Percentiles rank a stretch among this genome's conserved stretches.
Conservation (phyloP, 2,888 invertebrate species). For the Troglohyphantes excavatus region DNA sequence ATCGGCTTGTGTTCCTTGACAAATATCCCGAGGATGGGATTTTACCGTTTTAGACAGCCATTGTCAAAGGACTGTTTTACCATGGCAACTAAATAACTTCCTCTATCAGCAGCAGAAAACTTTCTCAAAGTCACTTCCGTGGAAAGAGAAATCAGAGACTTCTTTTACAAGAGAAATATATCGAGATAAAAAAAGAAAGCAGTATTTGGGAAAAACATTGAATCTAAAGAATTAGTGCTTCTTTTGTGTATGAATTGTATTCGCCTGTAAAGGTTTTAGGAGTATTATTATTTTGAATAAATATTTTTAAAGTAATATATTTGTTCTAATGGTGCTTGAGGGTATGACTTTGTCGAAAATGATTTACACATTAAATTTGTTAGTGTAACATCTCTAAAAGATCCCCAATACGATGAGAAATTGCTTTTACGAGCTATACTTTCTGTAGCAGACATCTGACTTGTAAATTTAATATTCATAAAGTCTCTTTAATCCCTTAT, state of each 20-base stretch:
- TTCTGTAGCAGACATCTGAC: too few relatives aligned
- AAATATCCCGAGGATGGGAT: conserved; percentile 30
- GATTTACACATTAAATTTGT: too few relatives aligned
- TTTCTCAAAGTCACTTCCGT: conserved; percentile 6
- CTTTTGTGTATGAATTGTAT: neutral
- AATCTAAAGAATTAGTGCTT: neutral
- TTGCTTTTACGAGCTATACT: too few relatives aligned
- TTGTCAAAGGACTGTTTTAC: neutral
- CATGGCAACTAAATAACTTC: conserved; percentile 29
- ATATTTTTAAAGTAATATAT: too few relatives aligned
- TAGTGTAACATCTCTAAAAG: too few relatives aligned
- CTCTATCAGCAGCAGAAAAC: conserved; percentile 6
- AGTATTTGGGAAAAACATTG: neutral
- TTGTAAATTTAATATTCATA: too few relatives aligned
- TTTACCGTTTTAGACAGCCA: conserved; percentile 25
- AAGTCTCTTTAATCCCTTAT: too few relatives aligned
- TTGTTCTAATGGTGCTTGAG: too few relatives aligned
- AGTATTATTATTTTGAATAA: too few relatives aligned
- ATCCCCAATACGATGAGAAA: too few relatives aligned
- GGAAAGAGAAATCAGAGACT: conserved; percentile 20
- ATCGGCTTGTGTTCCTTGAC: conserved; percentile 33
- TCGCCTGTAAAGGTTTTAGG: too few relatives aligned
- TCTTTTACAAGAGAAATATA: conserved; percentile 6
- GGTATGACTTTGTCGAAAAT: too few relatives aligned
- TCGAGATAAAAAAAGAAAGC: neutral